A percentile compares a stretch with the other conserved stretches of the same genome.
These are phyloP conservation scores for Parnassius orleans DNA, from an alignment of 2,888 invertebrate genomes.

Conservation along the genomic window DNA sequence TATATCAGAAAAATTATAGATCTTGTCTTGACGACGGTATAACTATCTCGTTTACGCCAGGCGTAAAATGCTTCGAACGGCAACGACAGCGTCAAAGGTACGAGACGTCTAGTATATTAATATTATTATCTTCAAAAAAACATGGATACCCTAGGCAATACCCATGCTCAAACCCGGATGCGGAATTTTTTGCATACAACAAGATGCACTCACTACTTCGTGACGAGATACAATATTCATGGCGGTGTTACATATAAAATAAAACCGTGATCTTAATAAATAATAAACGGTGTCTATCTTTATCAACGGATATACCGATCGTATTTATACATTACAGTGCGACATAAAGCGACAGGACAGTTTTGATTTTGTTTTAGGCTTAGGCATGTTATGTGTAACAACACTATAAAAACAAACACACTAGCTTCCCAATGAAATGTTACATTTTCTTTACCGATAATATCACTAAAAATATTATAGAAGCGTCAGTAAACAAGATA, in stretches of 20 bases:
- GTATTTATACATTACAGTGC: neutral
- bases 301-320: conserved; percentile 6
- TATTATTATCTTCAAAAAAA: neutral
- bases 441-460: no score
- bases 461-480: no score
- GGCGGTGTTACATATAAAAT: conserved; percentile 23
- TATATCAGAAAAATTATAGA: no score
- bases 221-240: conserved; percentile 26
- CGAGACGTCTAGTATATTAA: no score
- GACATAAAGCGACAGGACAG: neutral
- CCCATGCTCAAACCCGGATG: conserved; percentile 33
- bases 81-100: no score
- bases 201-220: conserved; percentile 33
- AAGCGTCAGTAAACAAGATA: no score
- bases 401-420: no score
- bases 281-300: conserved; percentile 11
- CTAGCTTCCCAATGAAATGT: no score
- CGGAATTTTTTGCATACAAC: conserved; percentile 34
- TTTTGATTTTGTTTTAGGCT: neutral
- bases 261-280: conserved; percentile 18
- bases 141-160: conserved; percentile 9
- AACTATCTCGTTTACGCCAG: no score
- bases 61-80: no score
- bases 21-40: no score
- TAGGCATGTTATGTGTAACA: no score